Evolutionary conservation across 2,888 invertebrate genomes (phyloP).

Genomic region (Hirudinaria manillensis): DNA sequence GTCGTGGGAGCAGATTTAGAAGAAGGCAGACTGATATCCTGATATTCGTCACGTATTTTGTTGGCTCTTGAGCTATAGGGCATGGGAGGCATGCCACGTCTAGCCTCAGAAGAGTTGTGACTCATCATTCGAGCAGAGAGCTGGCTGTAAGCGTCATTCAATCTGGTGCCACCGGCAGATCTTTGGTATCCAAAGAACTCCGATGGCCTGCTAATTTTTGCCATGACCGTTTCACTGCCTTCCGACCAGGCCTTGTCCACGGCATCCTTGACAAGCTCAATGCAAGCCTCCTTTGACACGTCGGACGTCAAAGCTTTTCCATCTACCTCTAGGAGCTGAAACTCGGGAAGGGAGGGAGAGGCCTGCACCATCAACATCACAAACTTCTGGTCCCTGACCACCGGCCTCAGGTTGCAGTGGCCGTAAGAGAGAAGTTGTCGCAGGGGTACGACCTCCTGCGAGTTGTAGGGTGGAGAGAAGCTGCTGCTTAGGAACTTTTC

Average conservation of each 20-base stretch:
- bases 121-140: too few relatives aligned
- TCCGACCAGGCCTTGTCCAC: background rate
- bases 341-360: background rate
- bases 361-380: background rate
- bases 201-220: background rate
- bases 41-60: too few relatives aligned
- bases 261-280: background rate
- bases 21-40: background rate
- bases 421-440: too few relatives aligned
- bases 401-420: background rate
- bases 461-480: background rate
- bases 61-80: too few relatives aligned
- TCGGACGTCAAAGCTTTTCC: background rate
- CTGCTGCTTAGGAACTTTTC: constrained; percentile 12
- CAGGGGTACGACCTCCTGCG: background rate
- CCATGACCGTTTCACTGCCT: background rate
- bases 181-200: too few relatives aligned
- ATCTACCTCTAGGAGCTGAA: background rate
- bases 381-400: background rate
- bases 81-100: too few relatives aligned
- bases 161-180: too few relatives aligned
- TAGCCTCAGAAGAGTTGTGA: too few relatives aligned
- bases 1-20: constrained; percentile 4
- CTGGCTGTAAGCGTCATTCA: too few relatives aligned
- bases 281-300: background rate